A percentile compares a stretch with the other conserved stretches of the same genome.
phyloP scores from a whole-genome alignment of 2,113 vertebrate species.

The Dasypus novemcinctus region DNA sequence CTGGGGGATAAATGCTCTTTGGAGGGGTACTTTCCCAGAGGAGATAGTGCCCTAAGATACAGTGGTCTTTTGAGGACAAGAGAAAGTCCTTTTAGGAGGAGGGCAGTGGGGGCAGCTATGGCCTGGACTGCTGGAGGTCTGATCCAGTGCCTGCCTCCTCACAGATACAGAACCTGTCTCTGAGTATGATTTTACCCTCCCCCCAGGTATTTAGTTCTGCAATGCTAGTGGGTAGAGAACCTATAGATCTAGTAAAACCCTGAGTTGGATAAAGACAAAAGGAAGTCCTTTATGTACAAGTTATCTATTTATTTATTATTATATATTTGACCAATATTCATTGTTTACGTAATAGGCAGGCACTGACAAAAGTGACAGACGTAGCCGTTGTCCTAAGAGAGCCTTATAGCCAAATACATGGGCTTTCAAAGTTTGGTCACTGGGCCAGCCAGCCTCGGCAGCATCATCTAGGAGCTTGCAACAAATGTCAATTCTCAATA shows the following conservation, averaged over 20 bases:
- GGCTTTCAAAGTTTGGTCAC: neutral
- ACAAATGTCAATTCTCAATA: neutral
- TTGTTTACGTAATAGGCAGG: neutral
- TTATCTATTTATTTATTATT: neutral
- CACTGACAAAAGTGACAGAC: neutral
- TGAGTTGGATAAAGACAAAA: neutral
- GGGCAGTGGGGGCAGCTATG: neutral
- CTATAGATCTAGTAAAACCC: neutral
- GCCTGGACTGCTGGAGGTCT: neutral
- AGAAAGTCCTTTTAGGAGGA: neutral
- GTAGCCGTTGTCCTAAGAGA: neutral
- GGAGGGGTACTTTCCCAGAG: neutral
- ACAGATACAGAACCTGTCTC: neutral
- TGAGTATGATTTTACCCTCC: neutral
- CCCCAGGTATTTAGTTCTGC: neutral
- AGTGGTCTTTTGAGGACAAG: neutral
- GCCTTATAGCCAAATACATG: neutral
- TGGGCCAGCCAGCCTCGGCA: neutral
- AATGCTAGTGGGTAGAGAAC: neutral
- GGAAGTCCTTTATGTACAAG: neutral
- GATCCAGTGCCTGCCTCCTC: neutral
- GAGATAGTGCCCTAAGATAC: neutral
- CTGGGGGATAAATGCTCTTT: neutral
- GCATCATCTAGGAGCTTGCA: neutral
- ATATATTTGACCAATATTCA: neutral